A percentile compares a stretch with the other conserved stretches of the same genome.
Conservation (phyloP, 1,140 invertebrate species). For the Drosophila pallidifrons region DNA sequence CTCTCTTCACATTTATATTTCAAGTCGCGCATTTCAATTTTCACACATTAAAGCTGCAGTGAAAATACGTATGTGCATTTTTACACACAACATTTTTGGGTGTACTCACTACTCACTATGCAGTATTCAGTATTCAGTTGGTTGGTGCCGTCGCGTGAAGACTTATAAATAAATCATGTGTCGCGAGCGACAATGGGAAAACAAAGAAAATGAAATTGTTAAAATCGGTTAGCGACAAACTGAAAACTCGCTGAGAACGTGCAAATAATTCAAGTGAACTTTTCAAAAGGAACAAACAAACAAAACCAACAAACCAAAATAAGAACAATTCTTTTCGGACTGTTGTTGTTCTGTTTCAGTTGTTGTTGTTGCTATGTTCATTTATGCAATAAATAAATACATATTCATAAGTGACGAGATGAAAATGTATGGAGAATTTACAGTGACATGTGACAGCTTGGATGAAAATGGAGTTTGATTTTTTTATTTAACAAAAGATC, state of each 20-base stretch:
- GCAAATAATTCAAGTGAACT: conserved; percentile 36
- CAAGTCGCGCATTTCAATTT: background rate
- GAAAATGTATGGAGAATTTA: conserved; percentile 28
- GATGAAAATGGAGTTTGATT: conserved; percentile 1
- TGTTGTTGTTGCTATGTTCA: conserved; percentile 7
- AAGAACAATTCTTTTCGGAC: background rate
- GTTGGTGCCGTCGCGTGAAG: conserved; percentile 45
- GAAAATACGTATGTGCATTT: background rate
- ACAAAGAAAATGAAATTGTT: conserved; percentile 28
- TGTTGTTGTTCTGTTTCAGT: conserved; percentile 6
- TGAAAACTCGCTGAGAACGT: conserved; percentile 36
- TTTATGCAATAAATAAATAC: conserved; percentile 33
- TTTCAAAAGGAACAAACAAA: conserved; percentile 11
- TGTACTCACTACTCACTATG: conserved; percentile 23
- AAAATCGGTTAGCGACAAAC: conserved; percentile 29
- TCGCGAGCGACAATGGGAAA: conserved; percentile 39
- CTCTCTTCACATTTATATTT: background rate
- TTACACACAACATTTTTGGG: conserved; percentile 4
- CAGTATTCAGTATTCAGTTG: conserved; percentile 30
- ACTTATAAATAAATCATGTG: conserved; percentile 52
- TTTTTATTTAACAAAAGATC: conserved; percentile 1
- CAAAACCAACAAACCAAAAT: conserved; percentile 18
- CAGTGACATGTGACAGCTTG: conserved; percentile 21
- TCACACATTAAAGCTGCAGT: conserved; percentile 5
- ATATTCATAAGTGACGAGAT: conserved; percentile 30